Evolutionary conservation across 2,797 vertebrate species (phyloP).

Genomic region (Luscinia luscinia): DNA sequence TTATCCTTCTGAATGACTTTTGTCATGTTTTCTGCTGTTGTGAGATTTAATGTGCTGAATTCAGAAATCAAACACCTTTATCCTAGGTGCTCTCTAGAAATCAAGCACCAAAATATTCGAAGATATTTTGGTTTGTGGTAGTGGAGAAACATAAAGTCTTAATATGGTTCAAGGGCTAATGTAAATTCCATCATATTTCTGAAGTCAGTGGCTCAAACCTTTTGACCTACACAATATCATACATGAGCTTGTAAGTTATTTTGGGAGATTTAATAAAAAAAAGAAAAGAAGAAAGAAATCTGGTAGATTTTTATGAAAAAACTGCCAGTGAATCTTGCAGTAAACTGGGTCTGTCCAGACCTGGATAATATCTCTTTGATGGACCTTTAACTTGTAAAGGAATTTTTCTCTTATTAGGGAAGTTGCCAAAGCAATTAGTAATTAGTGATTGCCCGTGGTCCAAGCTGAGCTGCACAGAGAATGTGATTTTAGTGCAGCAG

Average conservation of each 20-base stretch:
- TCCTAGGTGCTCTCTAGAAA: too few relatives aligned
- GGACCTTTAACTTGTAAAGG: background rate
- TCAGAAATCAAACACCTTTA: background rate
- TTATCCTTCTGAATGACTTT: conserved; percentile 20
- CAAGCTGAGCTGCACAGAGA: background rate
- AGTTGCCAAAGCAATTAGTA: background rate
- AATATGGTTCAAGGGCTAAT: background rate
- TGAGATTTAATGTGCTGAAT: conserved; percentile 10
- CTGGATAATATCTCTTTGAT: background rate
- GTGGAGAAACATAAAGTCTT: background rate
- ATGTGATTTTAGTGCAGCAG: background rate
- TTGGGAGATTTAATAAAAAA: background rate
- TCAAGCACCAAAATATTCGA: too few relatives aligned
- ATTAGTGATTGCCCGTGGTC: background rate
- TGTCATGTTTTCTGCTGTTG: background rate
- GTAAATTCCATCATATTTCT: background rate
- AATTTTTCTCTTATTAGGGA: background rate
- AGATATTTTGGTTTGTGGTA: too few relatives aligned
- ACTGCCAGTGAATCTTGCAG: background rate
- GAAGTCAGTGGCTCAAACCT: background rate
- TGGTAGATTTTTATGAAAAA: background rate
- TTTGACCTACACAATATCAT: background rate
- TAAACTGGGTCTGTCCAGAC: background rate
- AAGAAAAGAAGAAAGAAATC: background rate
- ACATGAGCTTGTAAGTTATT: background rate